Evolutionary conservation across 1,140 invertebrate genomes (phyloP), one percentile per base, ranked within the genome.

Genomic region (Xylocopa sonorina): DNA sequence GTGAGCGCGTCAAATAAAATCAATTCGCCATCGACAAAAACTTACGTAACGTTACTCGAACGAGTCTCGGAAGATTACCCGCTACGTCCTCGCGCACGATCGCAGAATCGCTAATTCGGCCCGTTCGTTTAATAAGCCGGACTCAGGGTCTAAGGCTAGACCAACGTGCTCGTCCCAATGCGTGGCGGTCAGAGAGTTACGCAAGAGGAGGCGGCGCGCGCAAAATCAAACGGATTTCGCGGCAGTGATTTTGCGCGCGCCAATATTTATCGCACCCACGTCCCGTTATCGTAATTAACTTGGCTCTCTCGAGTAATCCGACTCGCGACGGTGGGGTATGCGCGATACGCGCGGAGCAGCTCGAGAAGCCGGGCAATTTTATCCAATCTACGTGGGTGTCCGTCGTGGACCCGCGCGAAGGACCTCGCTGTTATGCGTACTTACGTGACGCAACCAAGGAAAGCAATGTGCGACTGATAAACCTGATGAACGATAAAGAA

Each of bases 281-380:
- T 83, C 62, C 60, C 77, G 72, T 84, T 83, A 81, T 73, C 82
- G 57, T 73, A 81, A 85, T 85, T 84, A 85, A 85, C 78, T 64
- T 80, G 34, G 51, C 51, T 43, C 58, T 53, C 34, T 27, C 46
- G 34, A 16, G 62, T 80, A 66, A 80, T 75, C 69, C 51, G 69
- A 75, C 62, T 63, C 77, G 77, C 18, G 7, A 51, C 18, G 7
- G 58, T 46, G 74, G 58, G 71, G 66, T 38, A 43, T 50, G 76
- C 76, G 29, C 50, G 80, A 78, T 78, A 82, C 55, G 63, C n/a
- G n/a, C n/a, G n/a, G n/a, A n/a, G n/a, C 32, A 34, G 18, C 62
- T 51, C 73, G 38, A 29, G n/a, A n/a, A n/a, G 46, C 55, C 51
- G 63, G n/a, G 66, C 69, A 67, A 78, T 78, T 69, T 50, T 41